A percentile compares a stretch with the other conserved stretches of the same genome.
Evolutionary conservation across 1,140 invertebrate species (phyloP).

Genomic region (Drosophila burlai): DNA sequence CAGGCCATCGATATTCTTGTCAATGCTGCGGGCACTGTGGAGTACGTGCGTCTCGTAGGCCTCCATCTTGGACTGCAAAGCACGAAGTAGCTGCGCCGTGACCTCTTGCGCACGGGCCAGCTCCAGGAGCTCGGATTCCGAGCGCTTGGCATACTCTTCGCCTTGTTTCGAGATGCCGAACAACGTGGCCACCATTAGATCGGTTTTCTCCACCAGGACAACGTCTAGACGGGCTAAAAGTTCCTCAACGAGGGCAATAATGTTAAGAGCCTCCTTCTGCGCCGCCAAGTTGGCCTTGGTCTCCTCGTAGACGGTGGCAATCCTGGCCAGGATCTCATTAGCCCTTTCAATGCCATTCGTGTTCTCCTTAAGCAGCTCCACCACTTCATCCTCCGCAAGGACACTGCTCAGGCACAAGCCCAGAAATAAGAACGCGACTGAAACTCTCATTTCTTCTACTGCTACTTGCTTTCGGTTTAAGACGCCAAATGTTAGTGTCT

Average conservation of each 20-base stretch:
- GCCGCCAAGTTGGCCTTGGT: conserved; percentile 36
- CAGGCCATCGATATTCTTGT: conserved; percentile 48
- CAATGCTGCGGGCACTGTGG: conserved; percentile 44
- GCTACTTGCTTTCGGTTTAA: conserved; percentile 21
- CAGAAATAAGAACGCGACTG: conserved; percentile 32
- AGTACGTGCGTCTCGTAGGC: conserved; percentile 57
- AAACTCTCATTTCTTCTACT: conserved; percentile 48
- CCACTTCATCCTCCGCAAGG: conserved; percentile 10
- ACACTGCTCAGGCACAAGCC: conserved; percentile 2
- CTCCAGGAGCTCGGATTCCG: conserved; percentile 32
- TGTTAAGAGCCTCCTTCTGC: conserved; percentile 39
- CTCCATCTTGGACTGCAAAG: conserved; percentile 54
- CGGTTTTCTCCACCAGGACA: conserved; percentile 10
- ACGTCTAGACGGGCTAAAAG: conserved; percentile 19
- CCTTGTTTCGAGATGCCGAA: conserved; percentile 36
- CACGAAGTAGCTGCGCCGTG: conserved; percentile 43
- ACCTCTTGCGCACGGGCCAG: conserved; percentile 39
- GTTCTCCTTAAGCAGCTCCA: conserved; percentile 30
- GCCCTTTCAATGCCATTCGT: conserved; percentile 44
- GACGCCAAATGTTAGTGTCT: conserved; percentile 43
- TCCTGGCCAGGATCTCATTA: conserved; percentile 26
- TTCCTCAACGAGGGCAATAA: conserved; percentile 31
- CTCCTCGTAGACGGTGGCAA: conserved; percentile 32
- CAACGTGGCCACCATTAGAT: conserved; percentile 38
- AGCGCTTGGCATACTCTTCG: conserved; percentile 17